Evolutionary conservation across 2,113 vertebrate genomes (phyloP).

Genomic region (Rattus norvegicus): DNA sequence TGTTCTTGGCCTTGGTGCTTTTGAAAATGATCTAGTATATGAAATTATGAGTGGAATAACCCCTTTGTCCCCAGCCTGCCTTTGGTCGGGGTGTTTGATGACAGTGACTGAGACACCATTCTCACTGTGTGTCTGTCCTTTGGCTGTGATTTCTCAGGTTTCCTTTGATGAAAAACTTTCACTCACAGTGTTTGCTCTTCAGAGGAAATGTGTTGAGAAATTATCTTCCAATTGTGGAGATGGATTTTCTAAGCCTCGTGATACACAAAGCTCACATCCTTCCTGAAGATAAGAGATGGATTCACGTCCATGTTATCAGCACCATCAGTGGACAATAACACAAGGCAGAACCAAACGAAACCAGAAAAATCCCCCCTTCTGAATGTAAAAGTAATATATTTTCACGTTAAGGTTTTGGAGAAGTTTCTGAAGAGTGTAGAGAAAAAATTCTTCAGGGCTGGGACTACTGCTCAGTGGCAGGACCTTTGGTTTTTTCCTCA

Average conservation of each 20-base stretch:
- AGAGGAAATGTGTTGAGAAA: background rate
- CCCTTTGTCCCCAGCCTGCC: background rate
- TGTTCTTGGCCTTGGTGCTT: background rate
- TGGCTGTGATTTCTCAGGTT: background rate
- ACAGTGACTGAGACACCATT: background rate
- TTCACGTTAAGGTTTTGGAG: background rate
- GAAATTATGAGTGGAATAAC: background rate
- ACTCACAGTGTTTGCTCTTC: background rate
- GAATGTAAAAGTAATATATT: constrained; percentile 23
- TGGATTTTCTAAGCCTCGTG: background rate
- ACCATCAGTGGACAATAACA: background rate
- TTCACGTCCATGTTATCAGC: background rate
- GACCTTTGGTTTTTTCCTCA: background rate
- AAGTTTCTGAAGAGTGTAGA: constrained; percentile 15
- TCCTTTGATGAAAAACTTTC: background rate
- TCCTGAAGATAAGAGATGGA: constrained; percentile 2
- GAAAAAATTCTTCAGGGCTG: background rate
- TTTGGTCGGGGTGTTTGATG: background rate
- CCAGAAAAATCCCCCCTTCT: background rate
- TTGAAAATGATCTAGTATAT: background rate
- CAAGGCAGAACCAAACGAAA: background rate
- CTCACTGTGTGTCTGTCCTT: background rate
- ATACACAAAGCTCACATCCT: background rate
- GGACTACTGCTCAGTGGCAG: background rate
- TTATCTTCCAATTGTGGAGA: background rate